These are phyloP conservation scores for Lophius piscatorius DNA, from an alignment of 2,113 vertebrate species.

Conservation along the genomic window DNA sequence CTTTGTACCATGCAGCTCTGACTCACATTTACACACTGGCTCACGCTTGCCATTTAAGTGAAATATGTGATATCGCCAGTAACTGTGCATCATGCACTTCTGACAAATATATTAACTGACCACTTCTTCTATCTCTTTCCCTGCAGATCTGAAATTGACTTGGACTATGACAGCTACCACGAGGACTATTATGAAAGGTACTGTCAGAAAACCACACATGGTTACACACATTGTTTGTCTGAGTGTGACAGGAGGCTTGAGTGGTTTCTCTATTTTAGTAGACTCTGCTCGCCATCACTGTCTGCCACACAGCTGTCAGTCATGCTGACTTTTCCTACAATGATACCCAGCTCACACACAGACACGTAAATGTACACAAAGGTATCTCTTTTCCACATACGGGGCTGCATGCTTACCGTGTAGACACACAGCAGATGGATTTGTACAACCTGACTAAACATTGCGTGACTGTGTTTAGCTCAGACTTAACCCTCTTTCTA, in stretches of 20 bases:
- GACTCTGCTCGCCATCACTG: constrained; percentile 10
- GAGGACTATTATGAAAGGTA: constrained; percentile 85
- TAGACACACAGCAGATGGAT: too few species aligned
- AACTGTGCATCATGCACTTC: constrained; percentile 18
- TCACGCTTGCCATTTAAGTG: constrained; percentile 14
- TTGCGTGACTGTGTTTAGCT: too few species aligned
- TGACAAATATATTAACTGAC: constrained; percentile 27
- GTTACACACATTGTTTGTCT: constrained; percentile 37
- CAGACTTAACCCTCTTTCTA: too few species aligned
- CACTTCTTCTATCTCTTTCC: constrained; percentile 31
- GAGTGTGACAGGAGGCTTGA: constrained; percentile 28
- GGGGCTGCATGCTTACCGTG: too few species aligned
- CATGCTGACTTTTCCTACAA: constrained; percentile 28
- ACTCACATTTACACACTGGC: constrained; percentile 20
- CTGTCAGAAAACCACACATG: constrained; percentile 48
- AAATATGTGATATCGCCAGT: constrained; percentile 26
- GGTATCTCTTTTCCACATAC: not conserved
- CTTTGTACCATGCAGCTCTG: constrained; percentile 22
- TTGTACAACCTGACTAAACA: too few species aligned
- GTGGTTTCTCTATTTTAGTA: constrained; percentile 26
- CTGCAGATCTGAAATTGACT: constrained; percentile 76
- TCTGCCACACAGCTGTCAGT: constrained; percentile 39
- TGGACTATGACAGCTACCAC: constrained; percentile 83
- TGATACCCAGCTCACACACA: constrained; percentile 1
- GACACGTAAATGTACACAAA: not conserved